phyloP scores from a whole-genome alignment of 2,797 vertebrate species.

The Coluber constrictor region DNA sequence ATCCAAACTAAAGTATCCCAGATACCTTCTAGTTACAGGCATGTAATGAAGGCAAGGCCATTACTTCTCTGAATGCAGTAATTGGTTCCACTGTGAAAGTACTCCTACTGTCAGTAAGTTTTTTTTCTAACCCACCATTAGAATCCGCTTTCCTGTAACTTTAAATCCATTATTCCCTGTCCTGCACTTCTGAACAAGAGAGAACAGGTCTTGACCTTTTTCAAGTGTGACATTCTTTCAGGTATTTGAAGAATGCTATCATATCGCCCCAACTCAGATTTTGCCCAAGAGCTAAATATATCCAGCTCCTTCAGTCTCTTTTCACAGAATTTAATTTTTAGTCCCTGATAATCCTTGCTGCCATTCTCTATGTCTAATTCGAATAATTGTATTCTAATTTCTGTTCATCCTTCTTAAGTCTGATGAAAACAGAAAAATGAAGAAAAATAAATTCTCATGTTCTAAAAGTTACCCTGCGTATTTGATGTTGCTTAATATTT shows the following conservation, averaged over 20 bases:
- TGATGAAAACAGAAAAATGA: not conserved
- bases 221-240: not conserved
- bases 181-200: not conserved
- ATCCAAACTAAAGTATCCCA: not conserved
- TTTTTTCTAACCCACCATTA: not conserved
- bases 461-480: not conserved
- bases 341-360: not conserved
- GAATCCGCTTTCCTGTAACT: not conserved
- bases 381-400: not conserved
- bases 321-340: not conserved
- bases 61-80: not conserved
- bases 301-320: not conserved
- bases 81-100: not conserved
- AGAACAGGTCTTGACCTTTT: not conserved
- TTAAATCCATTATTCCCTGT: not conserved
- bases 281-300: not conserved
- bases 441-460: not conserved
- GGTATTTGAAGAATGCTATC: not conserved
- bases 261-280: not conserved
- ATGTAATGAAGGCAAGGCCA: not conserved
- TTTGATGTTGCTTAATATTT: not conserved
- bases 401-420: not conserved
- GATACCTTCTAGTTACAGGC: not conserved
- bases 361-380: not conserved
- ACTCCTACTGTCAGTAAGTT: not conserved